These are phyloP conservation scores for Protobothrops flavoviridis DNA, from an alignment of 2,113 vertebrate species.

Conservation along the genomic window DNA sequence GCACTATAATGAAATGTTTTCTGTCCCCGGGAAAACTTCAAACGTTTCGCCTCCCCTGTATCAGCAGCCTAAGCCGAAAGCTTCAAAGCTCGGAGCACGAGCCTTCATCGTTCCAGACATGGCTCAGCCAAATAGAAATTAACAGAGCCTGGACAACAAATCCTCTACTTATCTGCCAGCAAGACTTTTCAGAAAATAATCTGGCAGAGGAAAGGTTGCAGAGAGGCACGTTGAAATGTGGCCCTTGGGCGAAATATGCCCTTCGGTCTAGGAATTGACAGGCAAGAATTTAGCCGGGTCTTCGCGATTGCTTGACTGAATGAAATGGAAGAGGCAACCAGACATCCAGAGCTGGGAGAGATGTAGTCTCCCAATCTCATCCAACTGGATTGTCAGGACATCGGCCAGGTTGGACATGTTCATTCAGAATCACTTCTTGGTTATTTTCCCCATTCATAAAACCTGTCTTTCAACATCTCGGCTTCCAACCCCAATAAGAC, in stretches of 20 bases:
- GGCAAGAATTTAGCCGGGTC: not conserved
- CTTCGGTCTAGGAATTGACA: not conserved
- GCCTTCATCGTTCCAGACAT: not conserved
- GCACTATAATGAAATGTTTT: constrained; percentile 24
- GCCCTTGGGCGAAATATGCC: not conserved
- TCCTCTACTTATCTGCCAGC: not conserved
- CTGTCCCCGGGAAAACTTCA: constrained; percentile 23
- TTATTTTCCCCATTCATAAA: not conserved
- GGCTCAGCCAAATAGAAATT: constrained; percentile 9
- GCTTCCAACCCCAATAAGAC: not conserved
- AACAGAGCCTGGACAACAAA: not conserved
- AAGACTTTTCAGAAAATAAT: not conserved
- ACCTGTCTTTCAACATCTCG: not conserved
- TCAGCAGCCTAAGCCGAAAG: constrained; percentile 12
- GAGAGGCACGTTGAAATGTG: not conserved
- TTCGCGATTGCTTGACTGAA: not conserved
- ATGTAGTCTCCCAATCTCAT: not conserved
- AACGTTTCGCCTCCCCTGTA: not conserved
- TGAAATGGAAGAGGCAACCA: not conserved
- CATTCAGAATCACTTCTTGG: not conserved
- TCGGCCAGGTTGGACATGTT: not conserved
- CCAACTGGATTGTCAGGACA: not conserved
- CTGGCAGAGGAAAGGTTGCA: not conserved
- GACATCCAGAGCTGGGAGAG: not conserved
- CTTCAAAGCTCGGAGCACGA: constrained; percentile 4